Percentiles rank a stretch among this genome's conserved stretches.
Conservation (phyloP, 2,797 vertebrate species). For the Sparidentex hasta region DNA sequence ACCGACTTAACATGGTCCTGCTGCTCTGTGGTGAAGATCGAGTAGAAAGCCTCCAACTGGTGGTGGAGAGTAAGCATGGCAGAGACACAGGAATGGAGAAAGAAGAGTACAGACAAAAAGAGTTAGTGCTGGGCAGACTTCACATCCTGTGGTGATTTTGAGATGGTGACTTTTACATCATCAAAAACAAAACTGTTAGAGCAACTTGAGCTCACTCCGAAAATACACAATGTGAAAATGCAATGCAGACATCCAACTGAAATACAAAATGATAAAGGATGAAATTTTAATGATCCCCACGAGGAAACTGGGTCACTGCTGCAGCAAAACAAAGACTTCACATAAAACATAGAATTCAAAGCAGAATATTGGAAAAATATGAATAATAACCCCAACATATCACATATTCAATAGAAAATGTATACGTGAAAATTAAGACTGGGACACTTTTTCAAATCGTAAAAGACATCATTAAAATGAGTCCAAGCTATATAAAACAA, state of each 20-base stretch:
- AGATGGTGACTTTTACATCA: neutral
- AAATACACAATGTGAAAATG: conserved; percentile 9
- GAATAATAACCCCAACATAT: neutral
- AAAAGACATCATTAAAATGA: neutral
- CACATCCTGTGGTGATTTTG: neutral
- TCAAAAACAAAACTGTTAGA: neutral
- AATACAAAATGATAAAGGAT: conserved; percentile 32
- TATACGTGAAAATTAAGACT: neutral
- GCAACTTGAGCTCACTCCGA: neutral
- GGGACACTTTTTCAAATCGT: neutral
- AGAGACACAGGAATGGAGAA: conserved; percentile 1
- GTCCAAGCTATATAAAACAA: neutral
- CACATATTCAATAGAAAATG: neutral
- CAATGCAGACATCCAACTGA: conserved; percentile 14
- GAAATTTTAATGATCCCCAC: conserved; percentile 38
- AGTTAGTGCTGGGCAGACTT: conserved; percentile 11
- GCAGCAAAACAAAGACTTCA: conserved; percentile 23
- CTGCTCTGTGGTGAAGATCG: conserved; percentile 98
- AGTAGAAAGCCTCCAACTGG: conserved; percentile 97
- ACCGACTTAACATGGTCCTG: conserved; percentile 98
- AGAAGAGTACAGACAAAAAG: neutral
- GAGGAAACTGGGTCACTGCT: conserved; percentile 39
- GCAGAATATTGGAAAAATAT: conserved; percentile 13
- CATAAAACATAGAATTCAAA: conserved; percentile 23
- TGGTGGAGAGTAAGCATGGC: conserved; percentile 3